Evolutionary conservation across 2,888 invertebrate genomes (phyloP).

Genomic region (Pinctada fucata): DNA sequence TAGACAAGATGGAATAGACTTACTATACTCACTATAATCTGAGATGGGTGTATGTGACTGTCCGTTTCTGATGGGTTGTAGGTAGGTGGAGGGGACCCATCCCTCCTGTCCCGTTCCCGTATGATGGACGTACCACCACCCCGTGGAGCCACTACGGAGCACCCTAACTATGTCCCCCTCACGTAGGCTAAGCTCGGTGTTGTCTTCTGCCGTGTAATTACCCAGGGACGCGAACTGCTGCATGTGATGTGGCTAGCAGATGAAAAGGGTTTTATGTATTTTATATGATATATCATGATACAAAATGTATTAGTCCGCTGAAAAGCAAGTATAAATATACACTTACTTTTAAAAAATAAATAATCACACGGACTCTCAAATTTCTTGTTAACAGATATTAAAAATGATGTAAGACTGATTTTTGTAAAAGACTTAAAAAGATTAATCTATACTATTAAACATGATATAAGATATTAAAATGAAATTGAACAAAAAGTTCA

Average conservation of each 20-base stretch:
- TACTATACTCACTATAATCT: slow-evolving; percentile 45
- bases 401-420: no score
- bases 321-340: slow-evolving; percentile 1
- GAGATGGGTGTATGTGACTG: slow-evolving; percentile 55
- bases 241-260: slow-evolving; percentile 61
- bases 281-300: no score
- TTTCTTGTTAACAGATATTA: no score
- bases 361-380: neutral
- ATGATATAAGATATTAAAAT: no score
- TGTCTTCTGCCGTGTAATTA: slow-evolving; percentile 94
- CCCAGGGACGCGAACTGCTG: slow-evolving; percentile 92
- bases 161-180: slow-evolving; percentile 94
- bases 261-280: slow-evolving; percentile 9
- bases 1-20: no score
- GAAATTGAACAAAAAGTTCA: no score
- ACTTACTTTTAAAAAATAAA: neutral
- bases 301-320: no score
- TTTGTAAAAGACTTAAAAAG: no score
- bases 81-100: slow-evolving; percentile 96
- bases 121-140: slow-evolving; percentile 97
- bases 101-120: slow-evolving; percentile 81
- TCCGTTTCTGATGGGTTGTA: slow-evolving; percentile 75
- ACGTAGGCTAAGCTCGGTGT: slow-evolving; percentile 91
- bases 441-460: no score
- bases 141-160: slow-evolving; percentile 94